Evolutionary conservation across 37 sponge, comb jelly and placozoan genomes (phyloP).

Genomic region (Oopsacas minuta): DNA sequence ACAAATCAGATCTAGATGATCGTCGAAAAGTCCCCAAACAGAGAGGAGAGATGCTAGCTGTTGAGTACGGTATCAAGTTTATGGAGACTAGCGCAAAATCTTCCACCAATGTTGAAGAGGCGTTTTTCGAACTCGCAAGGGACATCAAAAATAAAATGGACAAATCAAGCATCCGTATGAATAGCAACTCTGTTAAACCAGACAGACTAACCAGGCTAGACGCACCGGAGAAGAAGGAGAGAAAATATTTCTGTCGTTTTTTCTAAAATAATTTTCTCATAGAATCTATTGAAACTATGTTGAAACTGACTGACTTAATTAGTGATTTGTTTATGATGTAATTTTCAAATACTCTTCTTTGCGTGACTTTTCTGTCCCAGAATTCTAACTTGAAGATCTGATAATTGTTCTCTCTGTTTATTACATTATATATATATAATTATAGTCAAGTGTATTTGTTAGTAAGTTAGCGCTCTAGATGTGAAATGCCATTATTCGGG

Average conservation of each 20-base stretch:
- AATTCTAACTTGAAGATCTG: neutral
- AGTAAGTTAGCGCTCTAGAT: no score
- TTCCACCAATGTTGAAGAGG: constrained; percentile 84
- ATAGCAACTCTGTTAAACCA: neutral
- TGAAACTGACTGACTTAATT: neutral
- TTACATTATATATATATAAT: neutral
- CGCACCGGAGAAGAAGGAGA: neutral
- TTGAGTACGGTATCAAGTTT: constrained; percentile 86
- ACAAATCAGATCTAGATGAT: constrained; percentile 93
- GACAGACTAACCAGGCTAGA: neutral
- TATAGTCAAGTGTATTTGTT: neutral
- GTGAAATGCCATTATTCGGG: no score
- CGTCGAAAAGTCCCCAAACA: constrained; percentile 74
- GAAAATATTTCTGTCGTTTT: constrained; percentile 5
- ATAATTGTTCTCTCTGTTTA: neutral
- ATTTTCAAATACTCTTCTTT: constrained; percentile 11
- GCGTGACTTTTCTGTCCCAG: constrained; percentile 1
- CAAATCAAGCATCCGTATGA: constrained; percentile 39
- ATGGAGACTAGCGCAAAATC: constrained; percentile 95
- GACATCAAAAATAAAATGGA: constrained; percentile 99
- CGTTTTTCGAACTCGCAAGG: constrained; percentile 75
- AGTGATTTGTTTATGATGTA: constrained; percentile 7
- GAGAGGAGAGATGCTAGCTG: constrained; percentile 85
- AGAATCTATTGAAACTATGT: neutral
- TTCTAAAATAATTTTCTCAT: neutral